Percentiles rank a stretch among this genome's conserved stretches.
These are phyloP conservation scores for Anadara kagoshimensis DNA, from an alignment of 1,140 invertebrate species.

Conservation along the genomic window DNA sequence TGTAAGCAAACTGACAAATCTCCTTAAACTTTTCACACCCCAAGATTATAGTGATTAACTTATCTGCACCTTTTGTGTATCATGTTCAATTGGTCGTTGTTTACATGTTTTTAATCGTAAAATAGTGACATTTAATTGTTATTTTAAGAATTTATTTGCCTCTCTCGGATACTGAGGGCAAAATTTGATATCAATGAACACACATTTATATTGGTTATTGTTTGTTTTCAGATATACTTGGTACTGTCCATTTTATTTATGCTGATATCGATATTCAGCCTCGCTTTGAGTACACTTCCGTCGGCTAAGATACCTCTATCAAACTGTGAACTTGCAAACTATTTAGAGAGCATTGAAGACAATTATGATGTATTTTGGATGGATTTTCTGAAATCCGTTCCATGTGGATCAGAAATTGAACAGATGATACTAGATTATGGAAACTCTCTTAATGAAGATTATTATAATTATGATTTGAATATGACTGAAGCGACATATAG, in stretches of 20 bases:
- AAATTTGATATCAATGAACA: too few relatives aligned
- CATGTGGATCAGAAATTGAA: not conserved
- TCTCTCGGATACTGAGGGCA: too few relatives aligned
- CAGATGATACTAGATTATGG: not conserved
- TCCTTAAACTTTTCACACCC: too few relatives aligned
- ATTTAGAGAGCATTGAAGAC: not conserved
- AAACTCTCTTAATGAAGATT: too few relatives aligned
- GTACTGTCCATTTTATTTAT: constrained; percentile 6
- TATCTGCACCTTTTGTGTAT: too few relatives aligned
- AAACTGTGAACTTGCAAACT: not conserved
- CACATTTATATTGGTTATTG: not conserved
- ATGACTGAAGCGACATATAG: not conserved
- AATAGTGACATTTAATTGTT: too few relatives aligned
- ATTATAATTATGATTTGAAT: not conserved
- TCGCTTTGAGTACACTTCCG: constrained; percentile 6
- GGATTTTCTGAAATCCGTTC: not conserved
- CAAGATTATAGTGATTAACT: too few relatives aligned
- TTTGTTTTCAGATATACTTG: constrained; percentile 15
- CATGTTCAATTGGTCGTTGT: too few relatives aligned
- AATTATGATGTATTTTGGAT: not conserved
- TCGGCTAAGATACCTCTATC: constrained; percentile 1
- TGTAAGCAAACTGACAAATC: too few relatives aligned
- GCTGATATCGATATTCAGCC: constrained; percentile 8
- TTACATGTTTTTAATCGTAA: too few relatives aligned
- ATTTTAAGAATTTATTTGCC: too few relatives aligned